Evolutionary conservation across 2,113 vertebrate genomes (phyloP).

Genomic region (Tupaia tana): DNA sequence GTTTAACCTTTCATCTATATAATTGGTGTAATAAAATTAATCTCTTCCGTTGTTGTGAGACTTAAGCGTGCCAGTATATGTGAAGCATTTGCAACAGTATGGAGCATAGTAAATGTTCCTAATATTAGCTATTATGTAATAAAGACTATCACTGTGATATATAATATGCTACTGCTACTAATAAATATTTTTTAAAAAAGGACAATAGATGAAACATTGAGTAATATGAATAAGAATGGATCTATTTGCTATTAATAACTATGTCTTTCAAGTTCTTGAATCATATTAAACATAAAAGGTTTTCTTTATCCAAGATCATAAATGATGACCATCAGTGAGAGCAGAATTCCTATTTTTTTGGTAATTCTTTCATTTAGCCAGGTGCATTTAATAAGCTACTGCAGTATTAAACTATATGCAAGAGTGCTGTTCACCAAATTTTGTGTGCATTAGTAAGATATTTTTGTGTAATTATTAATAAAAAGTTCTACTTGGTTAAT

Average conservation of each 20-base stretch:
- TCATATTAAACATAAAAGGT: slow-evolving; percentile 11
- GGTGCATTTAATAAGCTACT: slow-evolving; percentile 47
- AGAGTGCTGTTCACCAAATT: slow-evolving; percentile 3
- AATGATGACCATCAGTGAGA: not conserved
- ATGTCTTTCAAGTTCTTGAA: slow-evolving; percentile 46
- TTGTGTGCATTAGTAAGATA: slow-evolving; percentile 1
- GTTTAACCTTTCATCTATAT: slow-evolving; percentile 67
- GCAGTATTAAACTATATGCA: not conserved
- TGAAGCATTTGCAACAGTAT: slow-evolving; percentile 44
- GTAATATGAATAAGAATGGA: slow-evolving; percentile 2
- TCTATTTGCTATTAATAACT: not conserved
- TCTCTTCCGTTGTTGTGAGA: slow-evolving; percentile 49
- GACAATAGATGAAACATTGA: slow-evolving; percentile 52
- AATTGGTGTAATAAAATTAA: slow-evolving; percentile 64
- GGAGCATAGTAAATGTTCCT: not conserved
- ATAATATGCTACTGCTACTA: not conserved
- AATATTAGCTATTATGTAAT: slow-evolving; percentile 45
- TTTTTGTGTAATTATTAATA: not conserved
- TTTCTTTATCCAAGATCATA: slow-evolving; percentile 11
- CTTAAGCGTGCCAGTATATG: slow-evolving; percentile 51
- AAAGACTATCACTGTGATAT: not conserved
- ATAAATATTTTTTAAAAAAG: slow-evolving; percentile 56
- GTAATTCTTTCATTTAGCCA: not conserved
- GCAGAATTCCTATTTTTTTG: slow-evolving; percentile 33
- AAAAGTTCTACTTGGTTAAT: slow-evolving; percentile 15